phyloP scores from a whole-genome alignment of 2,113 vertebrate species.

The Passer domesticus region DNA sequence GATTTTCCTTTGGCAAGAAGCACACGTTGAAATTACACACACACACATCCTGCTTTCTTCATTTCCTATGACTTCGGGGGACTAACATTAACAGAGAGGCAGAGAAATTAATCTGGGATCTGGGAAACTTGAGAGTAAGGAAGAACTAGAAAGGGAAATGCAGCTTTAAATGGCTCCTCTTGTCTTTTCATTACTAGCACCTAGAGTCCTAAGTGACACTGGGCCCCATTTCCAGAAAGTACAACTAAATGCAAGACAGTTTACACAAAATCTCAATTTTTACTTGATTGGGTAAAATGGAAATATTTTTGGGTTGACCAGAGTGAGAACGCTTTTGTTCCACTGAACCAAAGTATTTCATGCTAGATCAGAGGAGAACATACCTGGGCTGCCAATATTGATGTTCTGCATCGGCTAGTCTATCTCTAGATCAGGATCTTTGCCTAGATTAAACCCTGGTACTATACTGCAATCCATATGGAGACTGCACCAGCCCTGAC shows the following conservation, averaged over 20 bases:
- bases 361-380: not conserved
- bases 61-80: fast-evolving
- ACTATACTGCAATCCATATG: not conserved
- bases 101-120: not conserved
- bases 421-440: not conserved
- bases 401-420: not conserved
- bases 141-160: not conserved
- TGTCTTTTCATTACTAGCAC: not conserved
- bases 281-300: not conserved
- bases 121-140: not conserved
- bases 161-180: not conserved
- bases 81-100: not conserved
- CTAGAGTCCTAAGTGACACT: not conserved
- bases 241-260: not conserved
- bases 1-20: not conserved
- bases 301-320: not conserved
- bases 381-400: not conserved
- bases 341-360: not conserved
- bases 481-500: not conserved
- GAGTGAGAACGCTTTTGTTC: not conserved
- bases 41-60: not conserved
- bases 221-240: not conserved
- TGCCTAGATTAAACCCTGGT: not conserved
- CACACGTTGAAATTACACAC: not conserved
- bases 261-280: not conserved